Evolutionary conservation across 2,888 invertebrate genomes (phyloP).

Genomic region (Megastigmus dorsalis): DNA sequence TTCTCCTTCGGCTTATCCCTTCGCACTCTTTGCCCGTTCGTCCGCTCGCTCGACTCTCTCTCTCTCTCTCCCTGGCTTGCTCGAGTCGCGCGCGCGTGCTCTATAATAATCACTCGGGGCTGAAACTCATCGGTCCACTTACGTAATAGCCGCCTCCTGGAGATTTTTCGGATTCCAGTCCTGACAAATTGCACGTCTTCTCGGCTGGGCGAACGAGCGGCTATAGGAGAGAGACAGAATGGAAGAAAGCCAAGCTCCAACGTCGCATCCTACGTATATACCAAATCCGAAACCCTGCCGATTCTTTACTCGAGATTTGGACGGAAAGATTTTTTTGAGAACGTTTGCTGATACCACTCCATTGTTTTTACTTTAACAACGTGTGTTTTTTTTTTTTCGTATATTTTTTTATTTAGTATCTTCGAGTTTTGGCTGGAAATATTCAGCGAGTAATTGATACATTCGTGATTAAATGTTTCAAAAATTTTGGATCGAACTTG

Average conservation of each 20-base stretch:
- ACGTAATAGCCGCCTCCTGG: conserved; percentile 66
- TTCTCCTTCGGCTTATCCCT: too few species aligned
- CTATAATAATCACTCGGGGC: conserved; percentile 69
- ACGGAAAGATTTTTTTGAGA: too few species aligned
- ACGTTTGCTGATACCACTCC: too few species aligned
- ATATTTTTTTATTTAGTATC: background rate
- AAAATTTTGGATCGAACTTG: too few species aligned
- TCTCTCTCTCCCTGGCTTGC: background rate
- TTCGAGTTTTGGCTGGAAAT: too few species aligned
- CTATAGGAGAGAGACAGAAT: background rate
- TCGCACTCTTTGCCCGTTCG: too few species aligned
- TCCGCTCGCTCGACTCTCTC: background rate
- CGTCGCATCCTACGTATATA: too few species aligned
- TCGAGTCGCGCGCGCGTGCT: conserved; percentile 57
- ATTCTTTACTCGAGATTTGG: background rate
- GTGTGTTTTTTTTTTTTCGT: background rate
- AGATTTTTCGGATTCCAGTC: conserved; percentile 66
- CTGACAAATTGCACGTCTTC: conserved; percentile 58
- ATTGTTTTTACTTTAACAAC: background rate
- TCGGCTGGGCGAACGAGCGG: background rate
- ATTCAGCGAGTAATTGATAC: too few species aligned
- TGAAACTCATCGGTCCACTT: conserved; percentile 64
- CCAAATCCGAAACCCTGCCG: background rate
- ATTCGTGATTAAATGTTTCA: too few species aligned
- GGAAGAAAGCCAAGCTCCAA: background rate